These are phyloP conservation scores for Aptenodytes forsteri DNA, from an alignment of 2,113 vertebrate species.

Conservation along the genomic window DNA sequence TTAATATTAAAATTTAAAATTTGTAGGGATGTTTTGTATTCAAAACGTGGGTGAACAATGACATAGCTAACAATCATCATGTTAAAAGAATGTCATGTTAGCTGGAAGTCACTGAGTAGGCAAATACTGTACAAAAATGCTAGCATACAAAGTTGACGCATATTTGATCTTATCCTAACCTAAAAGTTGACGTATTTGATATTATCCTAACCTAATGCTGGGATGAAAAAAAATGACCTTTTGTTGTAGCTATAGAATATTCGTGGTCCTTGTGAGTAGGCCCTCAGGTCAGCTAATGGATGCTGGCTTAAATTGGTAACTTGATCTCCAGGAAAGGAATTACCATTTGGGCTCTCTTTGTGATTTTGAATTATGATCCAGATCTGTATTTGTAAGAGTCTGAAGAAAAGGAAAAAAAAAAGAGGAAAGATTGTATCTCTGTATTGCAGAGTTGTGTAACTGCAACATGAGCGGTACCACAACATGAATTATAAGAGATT, in stretches of 20 bases:
- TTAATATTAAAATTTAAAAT: neutral
- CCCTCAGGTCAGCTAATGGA: neutral
- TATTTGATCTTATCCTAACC: neutral
- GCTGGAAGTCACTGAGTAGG: neutral
- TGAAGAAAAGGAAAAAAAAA: rapidly evolving
- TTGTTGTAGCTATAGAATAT: neutral
- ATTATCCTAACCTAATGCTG: neutral
- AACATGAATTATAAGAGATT: neutral
- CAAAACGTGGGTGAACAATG: neutral
- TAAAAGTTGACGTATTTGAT: neutral
- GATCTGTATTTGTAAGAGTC: neutral
- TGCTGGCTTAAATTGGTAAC: neutral
- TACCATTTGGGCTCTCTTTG: neutral
- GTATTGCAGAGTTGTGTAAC: neutral
- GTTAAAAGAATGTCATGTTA: neutral
- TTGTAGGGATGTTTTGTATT: neutral
- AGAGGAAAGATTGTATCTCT: neutral
- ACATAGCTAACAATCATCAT: neutral
- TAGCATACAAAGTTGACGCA: neutral
- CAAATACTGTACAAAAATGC: neutral
- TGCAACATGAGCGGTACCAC: neutral
- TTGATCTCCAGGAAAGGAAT: neutral
- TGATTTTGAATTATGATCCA: neutral
- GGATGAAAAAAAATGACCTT: neutral
- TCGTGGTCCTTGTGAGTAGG: neutral